Base-by-base conservation (phyloP, 2,113 vertebrate species). In the Ramphastos sulfuratus region DNA sequence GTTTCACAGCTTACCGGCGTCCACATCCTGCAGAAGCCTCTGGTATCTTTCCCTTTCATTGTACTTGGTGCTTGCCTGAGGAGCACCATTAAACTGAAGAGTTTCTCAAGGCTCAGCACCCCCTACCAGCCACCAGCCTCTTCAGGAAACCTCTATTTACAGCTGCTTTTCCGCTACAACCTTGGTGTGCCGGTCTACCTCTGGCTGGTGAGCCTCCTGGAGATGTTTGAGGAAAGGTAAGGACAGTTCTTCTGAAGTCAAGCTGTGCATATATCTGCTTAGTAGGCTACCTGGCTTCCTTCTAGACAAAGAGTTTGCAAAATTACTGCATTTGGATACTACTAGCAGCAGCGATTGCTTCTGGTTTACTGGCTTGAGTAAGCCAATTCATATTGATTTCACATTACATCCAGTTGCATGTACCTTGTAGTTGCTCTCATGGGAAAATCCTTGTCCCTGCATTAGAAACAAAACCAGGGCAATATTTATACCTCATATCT, bases 11-110 rank as follows among this genome's bases (percentile, higher is more conserved):
- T 99, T 50, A 97, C 97, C 18, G 94, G 98, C 1, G 97, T 98
- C 76, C 99, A 99, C 95, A 97, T 99, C 95, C 94, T 98, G 84
- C 97, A 97, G 87, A 97, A 96, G 63, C 97, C 98, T 27, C 96
- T 98, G 85, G 95, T 96, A 1, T 97, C 97, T 77, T 95, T 97
- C 48, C 96, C 96, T 85, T 96, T 96, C 74, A 82, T 96, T 74
- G 96, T 98, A 59, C 98, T 99, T 20, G 98, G 98, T 63, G 94
- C 97, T 54, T 99, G 99, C 72, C 96, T 99, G 50, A 97, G 96
- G 77, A 98, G 98, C 94, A 97, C 74, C 6, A 21, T 99, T 70
- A 96, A 87, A 59, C 92, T 99, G 60, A 97, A 93, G 10, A 58
- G 95, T 84, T 99, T 98, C 95, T 99, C 98, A 73, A 87, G 90